phyloP scores from a whole-genome alignment of 2,113 vertebrate species.

The Hemiprocne comata region DNA sequence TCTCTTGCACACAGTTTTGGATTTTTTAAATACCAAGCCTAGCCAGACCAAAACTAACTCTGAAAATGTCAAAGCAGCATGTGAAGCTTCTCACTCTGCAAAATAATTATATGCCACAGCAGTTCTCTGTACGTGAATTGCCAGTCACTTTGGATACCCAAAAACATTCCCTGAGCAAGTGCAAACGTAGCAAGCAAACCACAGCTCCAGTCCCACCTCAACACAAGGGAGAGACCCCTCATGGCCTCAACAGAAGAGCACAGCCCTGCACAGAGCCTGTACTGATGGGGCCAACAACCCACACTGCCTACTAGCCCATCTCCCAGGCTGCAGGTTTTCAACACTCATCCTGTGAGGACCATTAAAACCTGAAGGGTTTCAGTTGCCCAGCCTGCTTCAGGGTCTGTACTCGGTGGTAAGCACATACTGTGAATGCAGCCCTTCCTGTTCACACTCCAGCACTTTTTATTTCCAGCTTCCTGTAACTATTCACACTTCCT shows the following conservation, averaged over 20 bases:
- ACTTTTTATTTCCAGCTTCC: conserved; percentile 40
- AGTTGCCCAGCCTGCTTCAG: background rate
- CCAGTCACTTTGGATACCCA: background rate
- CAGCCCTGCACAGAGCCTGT: background rate
- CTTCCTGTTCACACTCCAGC: conserved; percentile 30
- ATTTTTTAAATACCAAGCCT: background rate
- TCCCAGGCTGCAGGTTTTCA: background rate
- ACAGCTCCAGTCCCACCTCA: background rate
- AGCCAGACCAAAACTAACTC: background rate
- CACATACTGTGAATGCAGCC: background rate
- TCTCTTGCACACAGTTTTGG: background rate
- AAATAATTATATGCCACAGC: background rate
- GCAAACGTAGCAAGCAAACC: background rate
- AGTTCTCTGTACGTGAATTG: background rate
- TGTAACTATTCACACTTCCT: conserved; percentile 45
- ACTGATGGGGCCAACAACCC: background rate
- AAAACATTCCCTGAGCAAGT: background rate
- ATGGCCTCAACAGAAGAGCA: background rate
- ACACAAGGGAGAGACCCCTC: background rate
- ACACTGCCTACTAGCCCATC: fast-evolving
- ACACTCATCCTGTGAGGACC: background rate
- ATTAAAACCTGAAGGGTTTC: background rate
- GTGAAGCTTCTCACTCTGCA: background rate
- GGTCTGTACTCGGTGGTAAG: fast-evolving
- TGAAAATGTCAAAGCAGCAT: background rate